Percentiles rank a stretch among this genome's conserved stretches.
Conservation (phyloP, 2,113 vertebrate species). For the Leucosticte australis region DNA sequence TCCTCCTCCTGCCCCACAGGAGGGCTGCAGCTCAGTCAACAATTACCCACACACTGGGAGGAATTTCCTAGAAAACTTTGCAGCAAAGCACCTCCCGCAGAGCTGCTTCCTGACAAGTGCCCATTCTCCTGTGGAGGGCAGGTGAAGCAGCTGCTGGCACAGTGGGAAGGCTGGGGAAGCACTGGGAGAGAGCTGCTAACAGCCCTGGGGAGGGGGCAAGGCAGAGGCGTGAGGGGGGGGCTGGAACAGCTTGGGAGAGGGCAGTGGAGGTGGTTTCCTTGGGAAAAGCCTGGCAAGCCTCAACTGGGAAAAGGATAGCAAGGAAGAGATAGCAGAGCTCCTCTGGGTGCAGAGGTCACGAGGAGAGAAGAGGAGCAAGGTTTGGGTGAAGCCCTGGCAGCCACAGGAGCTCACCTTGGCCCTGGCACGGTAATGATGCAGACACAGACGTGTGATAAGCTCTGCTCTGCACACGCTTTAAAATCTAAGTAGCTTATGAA, state of each 20-base stretch:
- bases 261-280: neutral
- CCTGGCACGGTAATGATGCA: neutral
- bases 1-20: neutral
- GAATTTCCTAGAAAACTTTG: neutral
- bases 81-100: neutral
- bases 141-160: neutral
- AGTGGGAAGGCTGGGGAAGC: neutral
- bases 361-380: neutral
- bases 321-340: neutral
- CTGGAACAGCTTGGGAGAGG: neutral
- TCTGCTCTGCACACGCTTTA: neutral
- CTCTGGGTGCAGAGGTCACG: accelerated
- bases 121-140: neutral
- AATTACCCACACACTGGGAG: neutral
- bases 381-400: neutral
- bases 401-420: neutral
- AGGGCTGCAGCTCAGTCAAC: neutral
- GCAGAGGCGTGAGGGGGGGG: neutral
- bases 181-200: neutral
- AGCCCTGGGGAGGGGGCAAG: neutral
- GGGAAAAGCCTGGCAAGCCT: neutral
- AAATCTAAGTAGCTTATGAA: constrained; percentile 47
- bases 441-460: neutral
- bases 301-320: neutral
- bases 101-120: neutral